Evolutionary conservation across 2,113 vertebrate species (phyloP).

Genomic region (Zingel zingel): DNA sequence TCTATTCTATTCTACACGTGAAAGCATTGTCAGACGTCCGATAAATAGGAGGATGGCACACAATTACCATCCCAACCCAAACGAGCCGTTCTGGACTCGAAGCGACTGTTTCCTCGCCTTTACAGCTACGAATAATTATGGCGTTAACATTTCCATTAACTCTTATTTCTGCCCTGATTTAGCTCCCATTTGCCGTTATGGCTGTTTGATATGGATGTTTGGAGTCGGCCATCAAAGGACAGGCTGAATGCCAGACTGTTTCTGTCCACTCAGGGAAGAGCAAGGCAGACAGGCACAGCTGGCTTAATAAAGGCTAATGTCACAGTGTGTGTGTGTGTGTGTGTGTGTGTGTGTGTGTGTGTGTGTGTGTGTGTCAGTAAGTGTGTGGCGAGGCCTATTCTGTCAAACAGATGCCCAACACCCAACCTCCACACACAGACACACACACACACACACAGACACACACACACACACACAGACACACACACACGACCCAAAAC

Average conservation of each 20-base stretch:
- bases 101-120: slow-evolving; percentile 19
- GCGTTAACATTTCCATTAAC: slow-evolving; percentile 44
- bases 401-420: slow-evolving; percentile 33
- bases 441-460: neutral
- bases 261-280: slow-evolving; percentile 36
- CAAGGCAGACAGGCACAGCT: slow-evolving; percentile 57
- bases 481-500: slow-evolving; percentile 33
- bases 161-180: slow-evolving; percentile 29
- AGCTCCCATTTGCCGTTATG: slow-evolving; percentile 22
- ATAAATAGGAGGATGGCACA: neutral
- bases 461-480: neutral
- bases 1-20: neutral
- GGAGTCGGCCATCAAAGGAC: slow-evolving; percentile 58
- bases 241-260: slow-evolving; percentile 49
- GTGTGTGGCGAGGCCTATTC: slow-evolving; percentile 14
- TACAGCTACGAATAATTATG: slow-evolving; percentile 21
- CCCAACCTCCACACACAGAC: neutral
- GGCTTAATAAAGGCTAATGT: slow-evolving; percentile 60
- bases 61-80: neutral
- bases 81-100: neutral
- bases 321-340: slow-evolving; percentile 25
- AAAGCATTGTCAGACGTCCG: neutral
- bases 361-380: neutral
- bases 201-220: slow-evolving; percentile 51
- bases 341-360: too few species aligned